Conservation (phyloP, 2,888 invertebrate genomes). For the Dromius quadrimaculatus region DNA sequence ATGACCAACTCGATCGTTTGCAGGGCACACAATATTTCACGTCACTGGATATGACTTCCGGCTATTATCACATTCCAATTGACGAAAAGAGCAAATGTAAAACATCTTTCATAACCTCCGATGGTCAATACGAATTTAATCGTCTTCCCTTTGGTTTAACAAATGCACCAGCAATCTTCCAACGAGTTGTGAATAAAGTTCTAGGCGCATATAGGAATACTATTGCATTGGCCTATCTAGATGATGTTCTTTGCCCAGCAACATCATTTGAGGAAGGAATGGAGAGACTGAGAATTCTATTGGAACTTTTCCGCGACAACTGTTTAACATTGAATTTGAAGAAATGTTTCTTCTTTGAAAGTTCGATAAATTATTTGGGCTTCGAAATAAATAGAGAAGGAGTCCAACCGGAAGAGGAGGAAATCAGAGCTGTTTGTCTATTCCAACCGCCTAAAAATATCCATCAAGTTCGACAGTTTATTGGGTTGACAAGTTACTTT, state of each 20-base stretch:
- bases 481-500: conserved; percentile 59
- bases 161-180: not conserved
- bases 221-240: not conserved
- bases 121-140: not conserved
- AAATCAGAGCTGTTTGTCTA: not conserved
- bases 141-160: too few relatives aligned
- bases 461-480: conserved; percentile 57
- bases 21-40: conserved; percentile 1
- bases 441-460: not conserved
- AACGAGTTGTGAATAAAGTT: not conserved
- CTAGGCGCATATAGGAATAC: not conserved
- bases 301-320: not conserved
- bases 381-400: not conserved
- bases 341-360: not conserved
- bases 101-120: not conserved
- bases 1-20: too few relatives aligned
- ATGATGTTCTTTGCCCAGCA: not conserved
- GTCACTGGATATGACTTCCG: not conserved
- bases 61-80: too few relatives aligned
- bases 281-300: not conserved
- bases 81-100: not conserved
- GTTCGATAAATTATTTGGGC: not conserved
- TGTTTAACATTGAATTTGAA: not conserved
- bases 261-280: not conserved
- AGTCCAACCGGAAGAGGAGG: not conserved